These are phyloP conservation scores for Geodia barretti DNA, from an alignment of 37 sponge, comb jelly and placozoan genomes.

Conservation along the genomic window DNA sequence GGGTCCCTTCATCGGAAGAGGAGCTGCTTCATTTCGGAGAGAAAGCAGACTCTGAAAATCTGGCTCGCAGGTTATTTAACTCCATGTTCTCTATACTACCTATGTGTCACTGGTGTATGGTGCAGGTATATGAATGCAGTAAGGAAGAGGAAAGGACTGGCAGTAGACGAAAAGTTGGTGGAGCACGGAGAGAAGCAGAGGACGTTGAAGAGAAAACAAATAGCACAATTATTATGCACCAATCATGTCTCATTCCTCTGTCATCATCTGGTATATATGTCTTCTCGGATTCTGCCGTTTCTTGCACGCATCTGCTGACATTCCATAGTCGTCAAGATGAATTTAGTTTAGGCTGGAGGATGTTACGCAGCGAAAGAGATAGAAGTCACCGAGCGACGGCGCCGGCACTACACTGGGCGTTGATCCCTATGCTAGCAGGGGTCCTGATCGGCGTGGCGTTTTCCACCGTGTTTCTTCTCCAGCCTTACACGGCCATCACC, in stretches of 20 bases:
- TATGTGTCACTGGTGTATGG: no score
- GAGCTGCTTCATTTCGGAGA: slow-evolving; percentile 96
- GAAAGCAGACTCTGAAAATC: slow-evolving; percentile 92
- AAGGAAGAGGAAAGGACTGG: slow-evolving; percentile 89
- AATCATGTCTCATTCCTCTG: not conserved
- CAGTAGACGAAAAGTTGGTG: slow-evolving; percentile 88
- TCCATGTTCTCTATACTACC: no score
- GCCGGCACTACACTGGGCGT: slow-evolving; percentile 15
- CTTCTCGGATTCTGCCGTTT: not conserved
- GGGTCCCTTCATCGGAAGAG: slow-evolving; percentile 98
- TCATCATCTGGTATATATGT: no score
- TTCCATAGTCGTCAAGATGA: not conserved
- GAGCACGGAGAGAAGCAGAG: slow-evolving; percentile 97
- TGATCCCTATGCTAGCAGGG: slow-evolving; percentile 29
- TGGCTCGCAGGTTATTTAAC: slow-evolving; percentile 59
- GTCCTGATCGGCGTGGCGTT: slow-evolving; percentile 25
- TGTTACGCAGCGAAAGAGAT: not conserved
- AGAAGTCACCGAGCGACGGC: not conserved
- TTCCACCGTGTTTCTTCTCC: slow-evolving; percentile 22
- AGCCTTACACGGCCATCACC: slow-evolving; percentile 26
- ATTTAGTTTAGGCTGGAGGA: no score
- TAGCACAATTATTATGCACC: no score
- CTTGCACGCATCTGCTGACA: not conserved
- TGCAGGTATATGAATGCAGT: slow-evolving; percentile 83
- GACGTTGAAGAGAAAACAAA: slow-evolving; percentile 57